Evolutionary conservation across 2,113 vertebrate species (phyloP).

Genomic region (Mystacornis crossleyi): DNA sequence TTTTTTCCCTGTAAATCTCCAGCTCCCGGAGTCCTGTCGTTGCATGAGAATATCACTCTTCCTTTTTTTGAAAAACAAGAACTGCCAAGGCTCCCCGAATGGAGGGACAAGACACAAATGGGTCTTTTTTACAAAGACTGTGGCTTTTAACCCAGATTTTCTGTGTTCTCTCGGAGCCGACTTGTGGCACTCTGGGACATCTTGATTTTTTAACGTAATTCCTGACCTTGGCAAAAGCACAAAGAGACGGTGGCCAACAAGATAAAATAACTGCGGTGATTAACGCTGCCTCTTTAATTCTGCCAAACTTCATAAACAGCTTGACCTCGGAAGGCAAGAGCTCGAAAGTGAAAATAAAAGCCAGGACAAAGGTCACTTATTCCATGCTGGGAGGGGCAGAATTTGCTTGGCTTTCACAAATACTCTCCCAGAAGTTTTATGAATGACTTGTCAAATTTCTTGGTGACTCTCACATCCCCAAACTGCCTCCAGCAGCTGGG

Average conservation of each 20-base stretch:
- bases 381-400: background rate
- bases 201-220: background rate
- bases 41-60: background rate
- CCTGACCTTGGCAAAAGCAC: background rate
- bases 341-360: slow-evolving; percentile 57
- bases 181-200: background rate
- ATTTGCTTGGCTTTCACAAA: background rate
- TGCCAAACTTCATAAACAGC: background rate
- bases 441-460: background rate
- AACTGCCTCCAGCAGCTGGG: background rate
- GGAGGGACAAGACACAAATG: background rate
- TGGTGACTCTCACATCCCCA: background rate
- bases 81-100: background rate
- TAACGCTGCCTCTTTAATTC: background rate
- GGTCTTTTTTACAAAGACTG: background rate
- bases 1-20: background rate
- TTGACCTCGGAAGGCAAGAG: background rate
- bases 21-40: background rate
- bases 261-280: background rate
- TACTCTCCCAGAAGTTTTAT: background rate
- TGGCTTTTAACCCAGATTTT: background rate
- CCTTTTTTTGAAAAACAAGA: slow-evolving; percentile 62
- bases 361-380: slow-evolving; percentile 25
- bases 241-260: background rate
- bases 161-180: background rate